phyloP scores from a whole-genome alignment of 2,888 invertebrate genomes.

The Cephus rjabovi region DNA sequence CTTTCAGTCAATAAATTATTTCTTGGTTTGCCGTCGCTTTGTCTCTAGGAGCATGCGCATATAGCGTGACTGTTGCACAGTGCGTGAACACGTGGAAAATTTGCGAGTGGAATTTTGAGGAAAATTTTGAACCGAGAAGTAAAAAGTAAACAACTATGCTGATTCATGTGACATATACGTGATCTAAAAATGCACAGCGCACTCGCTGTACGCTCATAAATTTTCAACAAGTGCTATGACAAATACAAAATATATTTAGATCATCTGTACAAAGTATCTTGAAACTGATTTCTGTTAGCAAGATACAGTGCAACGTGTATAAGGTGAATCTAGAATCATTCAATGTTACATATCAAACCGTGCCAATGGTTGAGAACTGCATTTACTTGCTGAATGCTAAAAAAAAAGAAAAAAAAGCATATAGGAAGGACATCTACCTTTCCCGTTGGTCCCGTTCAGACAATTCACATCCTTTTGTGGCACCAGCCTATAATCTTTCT shows the following conservation, averaged over 20 bases:
- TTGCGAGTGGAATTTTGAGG: not conserved
- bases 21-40: not conserved
- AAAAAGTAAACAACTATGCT: not conserved
- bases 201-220: no score
- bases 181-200: not conserved
- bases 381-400: not conserved
- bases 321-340: not conserved
- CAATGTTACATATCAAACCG: not conserved
- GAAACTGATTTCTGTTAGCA: not conserved
- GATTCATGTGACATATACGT: not conserved
- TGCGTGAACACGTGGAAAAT: not conserved
- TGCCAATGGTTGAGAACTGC: not conserved
- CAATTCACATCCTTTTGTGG: slow-evolving; percentile 35
- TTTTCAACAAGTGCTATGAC: no score
- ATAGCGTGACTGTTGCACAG: not conserved
- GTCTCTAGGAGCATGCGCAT: not conserved
- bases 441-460: slow-evolving; percentile 45
- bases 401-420: not conserved
- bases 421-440: slow-evolving; percentile 31
- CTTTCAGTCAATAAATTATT: not conserved
- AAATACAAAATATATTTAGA: not conserved
- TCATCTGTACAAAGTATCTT: no score
- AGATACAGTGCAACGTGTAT: not conserved
- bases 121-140: not conserved
- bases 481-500: slow-evolving; percentile 54